Evolutionary conservation across 2,113 vertebrate species (phyloP).

Genomic region (Malaclemys terrapin): DNA sequence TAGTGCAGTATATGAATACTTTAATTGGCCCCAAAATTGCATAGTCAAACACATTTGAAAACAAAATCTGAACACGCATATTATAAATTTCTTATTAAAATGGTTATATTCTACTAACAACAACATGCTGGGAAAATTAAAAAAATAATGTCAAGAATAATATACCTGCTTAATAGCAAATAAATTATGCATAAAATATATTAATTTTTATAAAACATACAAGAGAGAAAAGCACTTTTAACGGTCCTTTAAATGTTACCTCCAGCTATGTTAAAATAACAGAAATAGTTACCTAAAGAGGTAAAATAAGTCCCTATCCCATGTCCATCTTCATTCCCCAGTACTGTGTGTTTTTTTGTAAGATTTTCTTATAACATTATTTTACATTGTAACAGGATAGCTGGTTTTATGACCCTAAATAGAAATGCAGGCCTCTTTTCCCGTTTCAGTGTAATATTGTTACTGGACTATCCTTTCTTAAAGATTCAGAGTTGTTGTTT

Average conservation of each 20-base stretch:
- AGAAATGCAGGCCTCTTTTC: neutral
- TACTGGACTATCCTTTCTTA: neutral
- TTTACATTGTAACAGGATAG: neutral
- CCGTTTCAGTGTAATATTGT: neutral
- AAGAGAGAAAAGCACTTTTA: neutral
- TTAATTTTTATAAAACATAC: neutral
- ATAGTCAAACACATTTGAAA: neutral
- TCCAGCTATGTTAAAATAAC: neutral
- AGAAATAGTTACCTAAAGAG: neutral
- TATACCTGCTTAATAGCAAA: neutral
- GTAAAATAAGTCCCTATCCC: neutral
- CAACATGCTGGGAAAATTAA: accelerated
- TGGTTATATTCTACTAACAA: neutral
- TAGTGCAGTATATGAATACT: neutral
- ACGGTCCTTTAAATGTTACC: neutral
- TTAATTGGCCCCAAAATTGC: neutral
- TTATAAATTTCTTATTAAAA: neutral
- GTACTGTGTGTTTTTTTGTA: neutral
- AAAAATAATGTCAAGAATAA: neutral
- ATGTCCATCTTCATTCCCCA: neutral
- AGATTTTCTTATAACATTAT: neutral
- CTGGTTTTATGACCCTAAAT: neutral
- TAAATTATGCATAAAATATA: neutral
- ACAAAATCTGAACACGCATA: neutral
- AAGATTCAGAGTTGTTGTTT: neutral